A percentile compares a stretch with the other conserved stretches of the same genome.
These are phyloP conservation scores for Cryptotermes secundus DNA, from an alignment of 1,140 invertebrate genomes.

Conservation along the genomic window DNA sequence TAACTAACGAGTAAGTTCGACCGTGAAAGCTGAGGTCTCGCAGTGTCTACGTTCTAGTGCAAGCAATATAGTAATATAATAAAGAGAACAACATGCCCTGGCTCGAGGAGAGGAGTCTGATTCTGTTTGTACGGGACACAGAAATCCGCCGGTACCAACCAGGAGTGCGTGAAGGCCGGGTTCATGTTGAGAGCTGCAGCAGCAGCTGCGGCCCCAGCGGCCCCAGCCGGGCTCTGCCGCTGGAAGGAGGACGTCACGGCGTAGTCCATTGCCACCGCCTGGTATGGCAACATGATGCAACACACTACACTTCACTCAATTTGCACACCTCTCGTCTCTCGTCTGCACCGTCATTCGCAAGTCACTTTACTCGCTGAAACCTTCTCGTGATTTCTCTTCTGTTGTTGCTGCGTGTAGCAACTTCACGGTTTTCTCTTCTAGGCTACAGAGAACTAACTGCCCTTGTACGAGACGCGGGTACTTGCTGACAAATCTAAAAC, in stretches of 20 bases:
- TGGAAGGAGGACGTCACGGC: constrained; percentile 70
- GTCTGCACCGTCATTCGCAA: not conserved
- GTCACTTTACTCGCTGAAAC: too few species aligned
- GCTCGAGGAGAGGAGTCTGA: constrained; percentile 78
- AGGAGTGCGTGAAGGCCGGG: constrained; percentile 82
- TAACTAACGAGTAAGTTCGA: too few species aligned
- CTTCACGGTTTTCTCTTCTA: too few species aligned
- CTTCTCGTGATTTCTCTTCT: not conserved
- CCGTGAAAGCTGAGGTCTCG: not conserved
- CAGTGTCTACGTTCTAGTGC: not conserved
- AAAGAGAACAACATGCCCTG: constrained; percentile 69
- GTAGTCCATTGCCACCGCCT: constrained; percentile 86
- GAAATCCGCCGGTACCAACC: constrained; percentile 89
- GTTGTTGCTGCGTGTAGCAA: not conserved
- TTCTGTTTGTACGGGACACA: constrained; percentile 76
- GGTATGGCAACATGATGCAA: constrained; percentile 77
- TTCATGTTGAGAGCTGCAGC: constrained; percentile 25
- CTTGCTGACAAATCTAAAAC: not conserved
- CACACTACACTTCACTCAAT: not conserved
- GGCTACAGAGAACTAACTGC: too few species aligned
- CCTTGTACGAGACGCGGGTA: not conserved
- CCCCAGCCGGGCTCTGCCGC: constrained; percentile 60
- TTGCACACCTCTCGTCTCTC: not conserved
- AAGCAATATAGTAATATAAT: constrained; percentile 17
- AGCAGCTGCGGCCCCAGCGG: constrained; percentile 26